Conservation (phyloP, 1,140 invertebrate species). For the Penaeus vannamei region DNA sequence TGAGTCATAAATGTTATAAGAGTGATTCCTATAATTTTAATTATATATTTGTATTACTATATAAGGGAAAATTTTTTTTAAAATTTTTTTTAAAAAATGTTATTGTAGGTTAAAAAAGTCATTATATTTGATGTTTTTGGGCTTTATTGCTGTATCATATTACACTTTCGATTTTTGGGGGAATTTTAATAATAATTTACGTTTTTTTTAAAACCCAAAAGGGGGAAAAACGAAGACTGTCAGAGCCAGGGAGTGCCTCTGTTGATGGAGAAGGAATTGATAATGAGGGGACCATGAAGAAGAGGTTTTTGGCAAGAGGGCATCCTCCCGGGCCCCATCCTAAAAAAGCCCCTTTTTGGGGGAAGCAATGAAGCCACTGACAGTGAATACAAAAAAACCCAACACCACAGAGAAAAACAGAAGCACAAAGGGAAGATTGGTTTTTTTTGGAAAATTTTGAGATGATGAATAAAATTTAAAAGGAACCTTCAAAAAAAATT, state of each 20-base stretch:
- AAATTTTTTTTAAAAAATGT: too few species aligned
- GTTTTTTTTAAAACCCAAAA: conserved; percentile 25
- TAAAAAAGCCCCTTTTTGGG: background rate
- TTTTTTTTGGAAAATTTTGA: background rate
- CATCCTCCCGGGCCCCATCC: too few species aligned
- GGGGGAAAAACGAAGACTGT: conserved; percentile 47
- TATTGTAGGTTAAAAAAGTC: background rate
- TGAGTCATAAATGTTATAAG: background rate
- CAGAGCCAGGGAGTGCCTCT: conserved; percentile 43
- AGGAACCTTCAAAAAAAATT: too few species aligned
- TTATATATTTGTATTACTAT: too few species aligned
- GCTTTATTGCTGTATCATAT: background rate
- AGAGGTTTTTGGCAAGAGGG: too few species aligned
- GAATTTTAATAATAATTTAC: too few species aligned
- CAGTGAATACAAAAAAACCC: conserved; percentile 23
- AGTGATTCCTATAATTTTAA: too few species aligned
- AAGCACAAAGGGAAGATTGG: conserved; percentile 12
- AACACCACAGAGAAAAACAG: background rate
- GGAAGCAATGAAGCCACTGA: conserved; percentile 35
- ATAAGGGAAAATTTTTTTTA: too few species aligned
- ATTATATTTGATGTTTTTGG: background rate
- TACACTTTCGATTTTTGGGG: too few species aligned
- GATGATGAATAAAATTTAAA: background rate
- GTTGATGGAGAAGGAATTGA: background rate
- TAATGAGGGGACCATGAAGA: too few species aligned